Percentiles rank a stretch among this genome's conserved stretches.
These are phyloP conservation scores for Potamilus streckersoni DNA, from an alignment of 1,140 invertebrate genomes.

Conservation along the genomic window DNA sequence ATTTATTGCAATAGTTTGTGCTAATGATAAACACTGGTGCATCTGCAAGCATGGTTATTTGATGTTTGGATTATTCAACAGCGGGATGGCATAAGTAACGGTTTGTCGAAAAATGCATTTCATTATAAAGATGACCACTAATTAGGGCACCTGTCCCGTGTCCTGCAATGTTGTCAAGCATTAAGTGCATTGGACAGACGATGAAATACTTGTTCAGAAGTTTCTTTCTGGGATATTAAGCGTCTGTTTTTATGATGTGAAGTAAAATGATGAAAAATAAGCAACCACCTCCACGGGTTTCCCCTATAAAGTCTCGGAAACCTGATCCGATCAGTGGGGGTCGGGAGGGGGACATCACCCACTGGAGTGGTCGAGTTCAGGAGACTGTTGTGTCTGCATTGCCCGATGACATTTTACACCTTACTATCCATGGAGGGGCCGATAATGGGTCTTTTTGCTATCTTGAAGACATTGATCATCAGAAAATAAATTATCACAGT, in stretches of 20 bases:
- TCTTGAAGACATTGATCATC: constrained; percentile 67
- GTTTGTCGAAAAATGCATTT: constrained; percentile 5
- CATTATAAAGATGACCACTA: constrained; percentile 5
- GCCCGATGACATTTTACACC: constrained; percentile 60
- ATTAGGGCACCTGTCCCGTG: constrained; percentile 7
- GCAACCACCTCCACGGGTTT: constrained; percentile 33
- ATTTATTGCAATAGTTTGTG: not conserved
- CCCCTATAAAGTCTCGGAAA: constrained; percentile 27
- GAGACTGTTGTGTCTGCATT: constrained; percentile 63
- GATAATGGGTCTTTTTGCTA: constrained; percentile 74
- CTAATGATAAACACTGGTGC: not conserved
- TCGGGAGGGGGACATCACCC: constrained; percentile 40
- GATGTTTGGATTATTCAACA: not conserved
- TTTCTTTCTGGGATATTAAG: constrained; percentile 3
- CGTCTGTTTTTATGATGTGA: constrained; percentile 29
- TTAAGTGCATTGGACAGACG: constrained; percentile 5
- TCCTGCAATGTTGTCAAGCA: not conserved
- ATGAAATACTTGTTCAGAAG: constrained; percentile 1
- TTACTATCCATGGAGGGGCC: constrained; percentile 71
- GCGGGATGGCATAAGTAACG: not conserved
- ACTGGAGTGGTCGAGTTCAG: constrained; percentile 62
- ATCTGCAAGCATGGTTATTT: not conserved
- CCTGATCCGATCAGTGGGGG: constrained; percentile 21
- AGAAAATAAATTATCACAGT: constrained; percentile 68
- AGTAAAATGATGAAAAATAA: constrained; percentile 42